Percentiles rank a stretch among this genome's conserved stretches.
Evolutionary conservation across 2,888 invertebrate genomes (phyloP).

Genomic region (Gortyna flavago): DNA sequence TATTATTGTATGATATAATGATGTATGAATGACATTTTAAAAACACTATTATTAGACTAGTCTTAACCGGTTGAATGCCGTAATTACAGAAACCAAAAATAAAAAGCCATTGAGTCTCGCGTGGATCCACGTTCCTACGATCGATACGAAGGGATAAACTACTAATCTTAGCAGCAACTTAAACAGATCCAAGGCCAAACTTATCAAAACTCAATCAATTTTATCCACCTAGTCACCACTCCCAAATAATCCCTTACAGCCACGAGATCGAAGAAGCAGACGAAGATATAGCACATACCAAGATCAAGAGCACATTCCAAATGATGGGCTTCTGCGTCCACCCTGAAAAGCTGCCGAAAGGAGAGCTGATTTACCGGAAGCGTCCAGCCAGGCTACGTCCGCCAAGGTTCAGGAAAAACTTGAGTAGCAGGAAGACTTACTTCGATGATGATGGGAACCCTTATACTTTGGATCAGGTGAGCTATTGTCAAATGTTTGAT

Average conservation of each 20-base stretch:
- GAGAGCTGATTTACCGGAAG: conserved; percentile 92
- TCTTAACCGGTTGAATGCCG: not conserved
- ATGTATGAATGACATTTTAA: too few species aligned
- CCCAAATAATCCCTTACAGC: conserved; percentile 76
- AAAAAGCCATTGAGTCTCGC: not conserved
- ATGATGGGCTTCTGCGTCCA: conserved; percentile 90
- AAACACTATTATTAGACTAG: too few species aligned
- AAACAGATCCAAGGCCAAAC: not conserved
- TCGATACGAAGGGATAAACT: not conserved
- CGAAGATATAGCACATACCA: conserved; percentile 85
- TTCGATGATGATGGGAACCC: conserved; percentile 92
- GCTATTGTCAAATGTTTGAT: not conserved
- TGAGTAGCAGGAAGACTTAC: conserved; percentile 89
- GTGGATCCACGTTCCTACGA: not conserved
- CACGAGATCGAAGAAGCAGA: conserved; percentile 88
- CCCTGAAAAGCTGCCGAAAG: conserved; percentile 82
- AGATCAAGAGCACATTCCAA: conserved; percentile 91
- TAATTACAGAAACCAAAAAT: too few species aligned
- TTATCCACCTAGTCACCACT: not conserved
- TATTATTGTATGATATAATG: too few species aligned
- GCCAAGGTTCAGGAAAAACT: conserved; percentile 80
- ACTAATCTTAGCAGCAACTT: not conserved
- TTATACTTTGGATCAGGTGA: conserved; percentile 79
- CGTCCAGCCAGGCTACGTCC: conserved; percentile 90
- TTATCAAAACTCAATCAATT: not conserved